Base-by-base conservation (phyloP, 53 echinoderm and acorn worm genomes). In the Crossaster papposus region DNA sequence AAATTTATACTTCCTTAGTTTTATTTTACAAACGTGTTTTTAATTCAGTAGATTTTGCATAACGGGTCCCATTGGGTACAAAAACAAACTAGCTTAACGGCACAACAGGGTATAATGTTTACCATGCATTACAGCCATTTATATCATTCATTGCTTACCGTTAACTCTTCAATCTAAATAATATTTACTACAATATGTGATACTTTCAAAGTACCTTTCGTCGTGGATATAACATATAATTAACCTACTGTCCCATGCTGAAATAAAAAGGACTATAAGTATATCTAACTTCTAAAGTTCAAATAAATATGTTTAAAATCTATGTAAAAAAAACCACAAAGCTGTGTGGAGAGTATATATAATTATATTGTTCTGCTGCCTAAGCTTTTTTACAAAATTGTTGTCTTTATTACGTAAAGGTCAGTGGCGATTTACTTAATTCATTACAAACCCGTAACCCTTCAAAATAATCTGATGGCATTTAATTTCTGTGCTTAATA, bases 401-500 rank as follows among this genome's bases (percentile, higher is more conserved):
- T 36, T 78, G 15, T 2, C 37, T 24, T 23, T 78, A 35, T 23
- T 78, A 34, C 51, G 36, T 78, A 73, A 50, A 51, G 78, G 78
- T 51, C 78, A 78, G n/a, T 36, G 78, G 78, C 11, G 37, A 35
- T 78, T 50, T 78, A 4, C 26, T 50, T 26, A 50, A 44, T 50
- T 50, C 10, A 0, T 50, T 18, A 17, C 26, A 78, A 76, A 78
- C 78, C 78, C 78, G 78, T 78, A 78, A 78, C 78, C 78, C 78
- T 73, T 73, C 35, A 73, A 11, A 32, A 78, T 50, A 78, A 51
- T 78, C 51, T 37, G 77, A 78, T 50, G 51, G 23, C n/a, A 78
- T 35, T 78, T 10, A 51, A 12, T 44, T 75, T 35, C n/a, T 73
- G 74, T 36, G 74, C 33, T 73, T 11, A 15, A 73, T 33, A 73